Evolutionary conservation across 2,888 invertebrate species (phyloP).

Genomic region (Nymphalis polychloros): DNA sequence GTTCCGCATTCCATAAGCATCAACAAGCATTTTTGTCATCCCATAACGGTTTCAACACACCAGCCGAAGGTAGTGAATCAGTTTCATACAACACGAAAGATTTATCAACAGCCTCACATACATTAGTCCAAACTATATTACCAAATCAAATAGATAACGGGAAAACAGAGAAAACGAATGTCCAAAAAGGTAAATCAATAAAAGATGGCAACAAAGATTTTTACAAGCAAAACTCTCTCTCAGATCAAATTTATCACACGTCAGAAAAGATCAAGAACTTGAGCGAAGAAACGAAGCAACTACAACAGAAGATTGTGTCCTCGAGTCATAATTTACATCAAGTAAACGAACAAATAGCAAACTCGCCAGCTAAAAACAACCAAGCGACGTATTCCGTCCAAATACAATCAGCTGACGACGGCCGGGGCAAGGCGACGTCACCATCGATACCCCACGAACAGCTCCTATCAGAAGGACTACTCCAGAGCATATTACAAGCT

Average conservation of each 20-base stretch:
- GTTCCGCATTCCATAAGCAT: conserved; percentile 74
- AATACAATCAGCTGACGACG: conserved; percentile 85
- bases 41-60: conserved; percentile 55
- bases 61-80: conserved; percentile 54
- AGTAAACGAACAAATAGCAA: conserved; percentile 44
- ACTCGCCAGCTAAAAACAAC: conserved; percentile 77
- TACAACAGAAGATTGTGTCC: conserved; percentile 68
- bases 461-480: conserved; percentile 87
- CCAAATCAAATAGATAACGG: conserved; percentile 57
- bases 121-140: conserved; percentile 56
- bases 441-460: conserved; percentile 86
- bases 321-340: conserved; percentile 58
- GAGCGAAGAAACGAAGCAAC: conserved; percentile 65
- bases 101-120: conserved; percentile 61
- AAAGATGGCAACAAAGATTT: conserved; percentile 55
- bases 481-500: conserved; percentile 90
- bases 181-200: conserved; percentile 62
- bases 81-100: conserved; percentile 60
- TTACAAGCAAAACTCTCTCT: conserved; percentile 56
- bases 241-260: conserved; percentile 69
- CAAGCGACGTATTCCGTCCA: conserved; percentile 87
- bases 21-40: conserved; percentile 56
- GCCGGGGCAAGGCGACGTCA: conserved; percentile 58
- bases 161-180: conserved; percentile 47
- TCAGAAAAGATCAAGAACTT: conserved; percentile 68